phyloP scores from a whole-genome alignment of 30 jellyfish, hydroid and myxozoan genomes.

The Aurelia coerulea region DNA sequence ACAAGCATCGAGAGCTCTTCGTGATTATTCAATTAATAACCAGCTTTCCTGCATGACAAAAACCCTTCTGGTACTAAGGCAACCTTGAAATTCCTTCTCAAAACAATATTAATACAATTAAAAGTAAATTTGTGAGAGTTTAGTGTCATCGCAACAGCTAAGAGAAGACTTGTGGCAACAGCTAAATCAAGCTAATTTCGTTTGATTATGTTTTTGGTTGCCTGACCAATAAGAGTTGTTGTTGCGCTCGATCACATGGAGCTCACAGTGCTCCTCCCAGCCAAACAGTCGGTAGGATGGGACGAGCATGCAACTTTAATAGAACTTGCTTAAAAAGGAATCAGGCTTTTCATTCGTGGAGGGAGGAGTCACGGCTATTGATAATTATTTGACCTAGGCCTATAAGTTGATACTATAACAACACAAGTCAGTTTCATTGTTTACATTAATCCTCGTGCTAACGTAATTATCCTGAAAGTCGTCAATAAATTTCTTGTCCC shows the following conservation, averaged over 20 bases:
- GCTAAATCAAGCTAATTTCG: too few relatives aligned
- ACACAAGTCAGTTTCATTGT: constrained; percentile 39
- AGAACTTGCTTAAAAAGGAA: neutral
- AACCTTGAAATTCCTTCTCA: too few relatives aligned
- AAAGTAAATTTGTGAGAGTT: too few relatives aligned
- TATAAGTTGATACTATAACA: constrained; percentile 61
- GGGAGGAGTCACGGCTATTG: constrained; percentile 56
- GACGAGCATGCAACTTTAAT: neutral
- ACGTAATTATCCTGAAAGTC: constrained; percentile 46
- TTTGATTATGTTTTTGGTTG: constrained; percentile 9
- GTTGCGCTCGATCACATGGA: constrained; percentile 18
- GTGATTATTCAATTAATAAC: too few relatives aligned
- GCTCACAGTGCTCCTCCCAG: constrained; percentile 20
- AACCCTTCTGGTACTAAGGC: too few relatives aligned
- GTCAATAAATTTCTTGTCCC: constrained; percentile 56
- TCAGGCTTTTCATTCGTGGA: constrained; percentile 26
- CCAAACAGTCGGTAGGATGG: constrained; percentile 39
- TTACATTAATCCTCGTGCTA: constrained; percentile 37
- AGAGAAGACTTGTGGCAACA: too few relatives aligned
- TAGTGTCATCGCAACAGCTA: too few relatives aligned
- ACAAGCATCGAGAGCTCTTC: too few relatives aligned
- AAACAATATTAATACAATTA: too few relatives aligned
- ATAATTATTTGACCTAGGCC: constrained; percentile 64
- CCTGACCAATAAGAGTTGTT: constrained; percentile 9
- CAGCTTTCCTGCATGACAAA: too few relatives aligned